phyloP scores from a whole-genome alignment of 2,113 vertebrate genomes.

The Phodopus roborovskii region DNA sequence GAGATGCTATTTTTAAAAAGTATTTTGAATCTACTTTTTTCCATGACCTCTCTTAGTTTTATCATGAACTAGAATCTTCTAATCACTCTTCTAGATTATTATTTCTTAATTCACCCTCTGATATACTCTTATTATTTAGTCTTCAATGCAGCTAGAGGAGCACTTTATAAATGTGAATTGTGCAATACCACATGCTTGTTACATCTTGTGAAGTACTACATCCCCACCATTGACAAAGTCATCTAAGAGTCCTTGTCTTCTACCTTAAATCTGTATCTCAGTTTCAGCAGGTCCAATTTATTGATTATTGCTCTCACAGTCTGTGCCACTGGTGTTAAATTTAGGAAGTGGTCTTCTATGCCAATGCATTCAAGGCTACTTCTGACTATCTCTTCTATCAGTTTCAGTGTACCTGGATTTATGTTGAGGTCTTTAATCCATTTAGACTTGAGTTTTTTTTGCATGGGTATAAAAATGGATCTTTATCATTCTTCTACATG shows the following conservation, averaged over 20 bases:
- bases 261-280: background rate
- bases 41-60: background rate
- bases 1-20: background rate
- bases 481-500: no score
- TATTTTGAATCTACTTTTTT: background rate
- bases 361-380: no score
- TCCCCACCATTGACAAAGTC: background rate
- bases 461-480: no score
- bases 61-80: background rate
- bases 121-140: background rate
- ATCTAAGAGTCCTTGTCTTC: background rate
- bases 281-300: no score
- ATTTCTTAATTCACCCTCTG: background rate
- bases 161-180: slow-evolving; percentile 23
- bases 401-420: no score
- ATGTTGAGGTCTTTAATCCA: no score
- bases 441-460: no score
- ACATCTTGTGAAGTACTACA: background rate
- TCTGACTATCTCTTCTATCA: no score
- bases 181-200: background rate
- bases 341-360: no score
- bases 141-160: background rate
- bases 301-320: no score
- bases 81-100: background rate
- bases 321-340: no score